Base-by-base conservation (phyloP, 1,140 invertebrate species). In the Nebria ingens region DNA sequence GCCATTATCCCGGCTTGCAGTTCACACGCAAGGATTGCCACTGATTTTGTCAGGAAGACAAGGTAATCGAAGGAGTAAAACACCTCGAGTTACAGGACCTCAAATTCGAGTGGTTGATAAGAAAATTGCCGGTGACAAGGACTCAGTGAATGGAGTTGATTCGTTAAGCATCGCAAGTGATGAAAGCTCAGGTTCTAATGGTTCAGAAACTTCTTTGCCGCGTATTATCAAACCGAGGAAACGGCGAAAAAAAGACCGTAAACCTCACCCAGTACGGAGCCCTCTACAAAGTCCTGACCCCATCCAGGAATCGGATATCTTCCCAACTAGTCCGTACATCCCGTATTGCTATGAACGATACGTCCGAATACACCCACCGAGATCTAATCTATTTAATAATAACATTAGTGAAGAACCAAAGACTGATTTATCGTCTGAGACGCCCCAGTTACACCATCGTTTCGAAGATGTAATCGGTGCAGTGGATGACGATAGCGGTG, bases 191-290 rank as follows among this genome's bases (percentile, higher is more conserved):
- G 80, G 78, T 11, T 82, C 82, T 4, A 75, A 76, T 40, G 80
- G 82, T 60, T 86, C 84, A 1, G 88, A 90, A 62, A 86, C 83
- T 54, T 87, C 85, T 69, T 68, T 92, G 61, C 90, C 89, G 19
- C 76, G 89, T 45, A 90, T 92, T 52, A 92, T 92, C 63, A 93
- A 93, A 68, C 89, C 89, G 0, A 73, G 89, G 11, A 93, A 93
- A 67, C 78, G 90, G 17, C 80, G 89, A 64, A 93, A 93, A 80
- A 92, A 92, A 70, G 89, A 91, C 63, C 76, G 88, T 53, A 90
- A 90, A 67, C 83, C 84, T 19, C 74, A 70, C 2, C 65, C 67
- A 12, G 54, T 53, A 54, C 58, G 61, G 61, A 61, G 55, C 59
- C 52, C 54, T 6, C 68, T 70, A 57, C 66, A 66, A 56, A 67